Evolutionary conservation across 2,797 vertebrate genomes (phyloP).

Genomic region (Poeciliopsis presidionis): DNA sequence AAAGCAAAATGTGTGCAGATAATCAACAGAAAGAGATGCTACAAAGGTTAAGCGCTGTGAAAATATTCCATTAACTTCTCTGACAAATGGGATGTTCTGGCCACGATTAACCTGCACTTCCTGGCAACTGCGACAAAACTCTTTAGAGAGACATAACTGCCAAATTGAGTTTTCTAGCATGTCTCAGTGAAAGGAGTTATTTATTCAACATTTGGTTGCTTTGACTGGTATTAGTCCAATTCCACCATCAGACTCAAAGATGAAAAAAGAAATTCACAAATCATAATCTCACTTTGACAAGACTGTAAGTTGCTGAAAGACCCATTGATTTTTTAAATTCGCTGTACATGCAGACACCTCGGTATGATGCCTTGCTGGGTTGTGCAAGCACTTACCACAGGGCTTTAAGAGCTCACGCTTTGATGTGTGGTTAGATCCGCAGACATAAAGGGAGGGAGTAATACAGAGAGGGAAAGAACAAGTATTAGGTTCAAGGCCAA

Average conservation of each 20-base stretch:
- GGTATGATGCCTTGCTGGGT: conserved; percentile 32
- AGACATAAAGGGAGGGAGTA: conserved; percentile 29
- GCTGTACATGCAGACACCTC: conserved; percentile 45
- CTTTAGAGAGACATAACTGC: conserved; percentile 29
- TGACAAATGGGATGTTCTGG: conserved; percentile 30
- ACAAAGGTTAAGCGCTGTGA: conserved; percentile 11
- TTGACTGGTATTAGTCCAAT: conserved; percentile 55
- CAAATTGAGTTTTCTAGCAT: conserved; percentile 31
- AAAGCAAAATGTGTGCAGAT: conserved; percentile 1
- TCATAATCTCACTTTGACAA: conserved; percentile 57
- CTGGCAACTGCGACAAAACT: conserved; percentile 7
- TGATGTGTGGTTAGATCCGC: conserved; percentile 58
- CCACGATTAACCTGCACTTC: conserved; percentile 25
- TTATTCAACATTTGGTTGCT: conserved; percentile 49
- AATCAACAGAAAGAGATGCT: conserved; percentile 28
- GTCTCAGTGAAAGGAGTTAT: conserved; percentile 39
- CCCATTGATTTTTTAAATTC: conserved; percentile 52
- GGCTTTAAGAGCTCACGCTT: conserved; percentile 47
- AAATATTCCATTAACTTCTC: conserved; percentile 42
- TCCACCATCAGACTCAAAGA: conserved; percentile 44
- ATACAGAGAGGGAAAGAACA: conserved; percentile 5
- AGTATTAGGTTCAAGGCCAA: conserved; percentile 43
- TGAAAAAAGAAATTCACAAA: conserved; percentile 63
- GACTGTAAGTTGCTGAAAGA: conserved; percentile 54
- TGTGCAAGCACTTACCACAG: conserved; percentile 41